phyloP scores from a whole-genome alignment of 2,888 invertebrate species.

The Geophilus truncorum region DNA sequence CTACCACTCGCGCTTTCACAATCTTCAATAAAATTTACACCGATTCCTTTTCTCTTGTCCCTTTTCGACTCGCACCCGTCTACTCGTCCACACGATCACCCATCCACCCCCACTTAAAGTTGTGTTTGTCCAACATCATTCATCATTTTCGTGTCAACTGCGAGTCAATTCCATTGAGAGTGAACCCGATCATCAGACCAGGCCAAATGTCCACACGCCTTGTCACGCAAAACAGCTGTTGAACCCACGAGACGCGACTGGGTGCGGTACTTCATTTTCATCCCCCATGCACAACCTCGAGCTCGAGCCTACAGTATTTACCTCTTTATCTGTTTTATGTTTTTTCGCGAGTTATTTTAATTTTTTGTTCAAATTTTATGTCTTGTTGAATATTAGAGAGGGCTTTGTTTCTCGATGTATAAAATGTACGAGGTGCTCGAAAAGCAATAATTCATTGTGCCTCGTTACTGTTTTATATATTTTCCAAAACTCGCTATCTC shows the following conservation, averaged over 20 bases:
- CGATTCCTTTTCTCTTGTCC: too few relatives aligned
- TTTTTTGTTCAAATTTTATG: background rate
- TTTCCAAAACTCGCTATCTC: background rate
- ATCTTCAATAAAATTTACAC: constrained; percentile 14
- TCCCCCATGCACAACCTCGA: too few relatives aligned
- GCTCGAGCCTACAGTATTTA: too few relatives aligned
- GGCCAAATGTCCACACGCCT: background rate
- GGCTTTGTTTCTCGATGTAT: background rate
- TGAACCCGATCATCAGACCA: background rate
- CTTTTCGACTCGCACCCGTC: too few relatives aligned
- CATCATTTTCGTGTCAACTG: background rate
- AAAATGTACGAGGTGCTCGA: background rate
- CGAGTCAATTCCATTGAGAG: background rate
- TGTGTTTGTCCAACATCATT: background rate
- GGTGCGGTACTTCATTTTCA: too few relatives aligned
- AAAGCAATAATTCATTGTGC: background rate
- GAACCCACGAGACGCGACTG: background rate
- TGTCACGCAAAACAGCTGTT: constrained; percentile 3
- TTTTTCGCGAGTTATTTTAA: too few relatives aligned
- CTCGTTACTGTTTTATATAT: background rate
- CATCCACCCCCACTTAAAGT: too few relatives aligned
- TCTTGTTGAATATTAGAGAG: background rate
- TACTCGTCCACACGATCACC: too few relatives aligned
- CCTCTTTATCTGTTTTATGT: too few relatives aligned
- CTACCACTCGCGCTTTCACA: constrained; percentile 1